A percentile compares a stretch with the other conserved stretches of the same genome.
phyloP scores from a whole-genome alignment of 1,140 invertebrate genomes.

The Drosophila mayri region DNA sequence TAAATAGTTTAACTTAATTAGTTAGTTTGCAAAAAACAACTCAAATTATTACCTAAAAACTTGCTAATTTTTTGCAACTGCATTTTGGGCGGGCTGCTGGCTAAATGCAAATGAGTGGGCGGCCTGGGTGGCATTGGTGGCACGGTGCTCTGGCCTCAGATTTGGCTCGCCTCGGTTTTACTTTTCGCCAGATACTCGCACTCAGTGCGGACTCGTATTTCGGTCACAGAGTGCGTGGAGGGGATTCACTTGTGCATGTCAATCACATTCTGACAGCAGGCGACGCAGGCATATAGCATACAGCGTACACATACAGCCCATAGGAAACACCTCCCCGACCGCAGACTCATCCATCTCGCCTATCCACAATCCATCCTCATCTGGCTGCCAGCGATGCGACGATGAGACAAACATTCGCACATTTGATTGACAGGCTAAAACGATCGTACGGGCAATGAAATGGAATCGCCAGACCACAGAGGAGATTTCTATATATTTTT shows the following conservation, averaged over 20 bases:
- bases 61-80: slow-evolving; percentile 15
- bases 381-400: slow-evolving; percentile 46
- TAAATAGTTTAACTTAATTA: too few relatives aligned
- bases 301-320: neutral
- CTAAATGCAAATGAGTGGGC: slow-evolving; percentile 69
- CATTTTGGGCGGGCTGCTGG: slow-evolving; percentile 14
- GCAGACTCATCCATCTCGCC: slow-evolving; percentile 29
- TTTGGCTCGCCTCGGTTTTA: slow-evolving; percentile 41
- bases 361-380: slow-evolving; percentile 47
- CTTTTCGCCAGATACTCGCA: slow-evolving; percentile 48
- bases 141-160: slow-evolving; percentile 41
- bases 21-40: too few relatives aligned
- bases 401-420: slow-evolving; percentile 54
- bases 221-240: slow-evolving; percentile 59
- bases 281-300: slow-evolving; percentile 38
- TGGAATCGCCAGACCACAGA: slow-evolving; percentile 4
- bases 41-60: neutral
- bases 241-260: slow-evolving; percentile 77
- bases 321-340: slow-evolving; percentile 44
- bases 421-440: slow-evolving; percentile 59
- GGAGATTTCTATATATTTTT: neutral
- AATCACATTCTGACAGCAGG: slow-evolving; percentile 72
- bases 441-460: slow-evolving; percentile 27
- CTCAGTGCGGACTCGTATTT: slow-evolving; percentile 56
- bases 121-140: slow-evolving; percentile 58